These are phyloP conservation scores for Aplidium turbinatum DNA, from an alignment of 23 tunicate genomes.

Conservation along the genomic window DNA sequence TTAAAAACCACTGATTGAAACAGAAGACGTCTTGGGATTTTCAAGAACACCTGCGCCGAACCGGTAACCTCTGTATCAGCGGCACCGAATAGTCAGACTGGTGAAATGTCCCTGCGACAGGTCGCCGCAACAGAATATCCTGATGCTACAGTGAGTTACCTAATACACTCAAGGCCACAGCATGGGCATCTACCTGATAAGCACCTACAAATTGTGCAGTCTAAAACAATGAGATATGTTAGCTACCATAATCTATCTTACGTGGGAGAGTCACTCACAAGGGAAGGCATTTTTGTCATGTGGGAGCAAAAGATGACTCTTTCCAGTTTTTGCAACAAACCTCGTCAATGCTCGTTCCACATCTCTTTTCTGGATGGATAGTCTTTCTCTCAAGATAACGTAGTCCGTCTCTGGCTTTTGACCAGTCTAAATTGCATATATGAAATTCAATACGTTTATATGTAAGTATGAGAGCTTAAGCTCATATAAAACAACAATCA, in stretches of 20 bases:
- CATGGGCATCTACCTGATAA: too few relatives aligned
- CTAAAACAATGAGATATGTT: too few relatives aligned
- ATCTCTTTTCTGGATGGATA: slow-evolving; percentile 75
- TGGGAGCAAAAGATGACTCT: slow-evolving; percentile 63
- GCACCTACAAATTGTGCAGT: too few relatives aligned
- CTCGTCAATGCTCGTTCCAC: slow-evolving; percentile 87
- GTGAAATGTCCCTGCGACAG: too few relatives aligned
- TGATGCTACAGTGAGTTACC: too few relatives aligned
- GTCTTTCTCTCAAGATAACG: slow-evolving; percentile 62
- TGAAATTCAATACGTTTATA: neutral
- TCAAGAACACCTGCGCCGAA: too few relatives aligned
- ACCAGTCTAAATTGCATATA: slow-evolving; percentile 51
- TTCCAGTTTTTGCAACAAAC: slow-evolving; percentile 88
- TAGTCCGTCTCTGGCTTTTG: slow-evolving; percentile 65
- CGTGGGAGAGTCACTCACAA: slow-evolving; percentile 20
- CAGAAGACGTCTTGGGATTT: too few relatives aligned
- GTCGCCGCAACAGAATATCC: slow-evolving; percentile 1
- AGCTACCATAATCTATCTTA: too few relatives aligned
- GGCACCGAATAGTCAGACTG: too few relatives aligned
- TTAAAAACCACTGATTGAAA: too few relatives aligned
- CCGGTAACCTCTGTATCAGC: too few relatives aligned
- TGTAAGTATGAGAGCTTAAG: neutral
- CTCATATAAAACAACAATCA: neutral
- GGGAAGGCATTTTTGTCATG: slow-evolving; percentile 86
- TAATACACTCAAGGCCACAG: too few relatives aligned